Conservation (phyloP, 2,888 invertebrate genomes). For the Incurvaria masculella region DNA sequence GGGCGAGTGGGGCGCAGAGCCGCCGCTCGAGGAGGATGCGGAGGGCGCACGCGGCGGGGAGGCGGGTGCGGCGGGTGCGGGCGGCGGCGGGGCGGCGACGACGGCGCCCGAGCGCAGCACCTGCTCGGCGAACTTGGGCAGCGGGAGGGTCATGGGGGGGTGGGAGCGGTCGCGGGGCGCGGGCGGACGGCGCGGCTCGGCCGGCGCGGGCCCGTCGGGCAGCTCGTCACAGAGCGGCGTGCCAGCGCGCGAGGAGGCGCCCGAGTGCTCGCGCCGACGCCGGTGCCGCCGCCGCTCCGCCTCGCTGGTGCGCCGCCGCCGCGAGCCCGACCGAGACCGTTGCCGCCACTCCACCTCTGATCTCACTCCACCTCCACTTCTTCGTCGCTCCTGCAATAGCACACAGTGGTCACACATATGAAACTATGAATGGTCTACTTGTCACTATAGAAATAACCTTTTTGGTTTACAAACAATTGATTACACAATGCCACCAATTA, state of each 20-base stretch:
- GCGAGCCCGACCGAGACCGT: constrained; percentile 28
- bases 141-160: constrained; percentile 76
- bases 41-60: constrained; percentile 67
- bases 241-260: constrained; percentile 71
- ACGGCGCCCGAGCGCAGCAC: constrained; percentile 53
- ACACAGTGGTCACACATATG: too few species aligned
- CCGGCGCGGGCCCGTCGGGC: constrained; percentile 64
- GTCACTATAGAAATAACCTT: constrained; percentile 1
- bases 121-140: constrained; percentile 84
- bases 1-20: constrained; percentile 71
- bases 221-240: constrained; percentile 82
- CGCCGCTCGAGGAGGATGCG: constrained; percentile 71
- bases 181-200: constrained; percentile 71
- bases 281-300: constrained; percentile 36
- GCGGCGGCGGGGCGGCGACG: constrained; percentile 41
- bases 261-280: constrained; percentile 16
- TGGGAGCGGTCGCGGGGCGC: constrained; percentile 50
- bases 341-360: constrained; percentile 29
- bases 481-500: neutral
- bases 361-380: constrained; percentile 31
- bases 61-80: constrained; percentile 60
- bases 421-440: too few species aligned
- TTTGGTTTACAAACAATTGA: neutral
- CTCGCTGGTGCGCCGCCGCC: constrained; percentile 36
- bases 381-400: constrained; percentile 32